Evolutionary conservation across 2,888 invertebrate genomes (phyloP), one percentile per base, ranked within the genome.

Genomic region (Ichneumoninae sp.): DNA sequence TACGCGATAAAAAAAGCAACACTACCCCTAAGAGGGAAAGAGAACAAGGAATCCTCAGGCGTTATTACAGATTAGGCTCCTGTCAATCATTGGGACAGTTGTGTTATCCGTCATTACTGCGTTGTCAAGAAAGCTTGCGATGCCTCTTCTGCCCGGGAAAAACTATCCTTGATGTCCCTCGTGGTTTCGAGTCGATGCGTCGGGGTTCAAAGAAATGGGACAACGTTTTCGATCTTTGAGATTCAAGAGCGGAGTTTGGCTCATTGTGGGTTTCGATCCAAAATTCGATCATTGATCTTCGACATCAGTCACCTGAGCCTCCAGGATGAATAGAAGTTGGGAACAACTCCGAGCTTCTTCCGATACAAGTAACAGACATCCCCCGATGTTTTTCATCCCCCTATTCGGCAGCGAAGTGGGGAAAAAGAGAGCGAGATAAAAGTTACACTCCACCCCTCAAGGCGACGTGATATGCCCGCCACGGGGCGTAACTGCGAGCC

Each of bases 401-500:
- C 71, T 60, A 13, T 68, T 68, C 13, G 47, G 33, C 71, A 33
- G 22, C 62, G 57, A 52, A 72, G 83, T 72, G 76, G 77, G 68
- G 75, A 62, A 71, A 33, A 66, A 65, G n/a, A 33, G 75, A 82
- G 62, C 10, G 44, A 79, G 75, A 84, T 75, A 79, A 82, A 82
- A 82, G 71, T 84, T 76, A 76, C 71, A 76, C 82, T 72, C 84
- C 82, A 82, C 75, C 82, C 44, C 82, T 84, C 71, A 75, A 44
- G 75, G 57, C 65, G 68, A 50, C 44, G 52, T 26, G 69, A 74
- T 70, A 62, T 68, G 57, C 76, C 71, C 70, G 54, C 72, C 62
- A 62, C 54, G 84, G 86, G 89, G 88, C 88, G 90, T 86, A 79
- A 85, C 77, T 77, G 50, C 76, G 19, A 65, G 65, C 71, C 87